phyloP scores from a whole-genome alignment of 2,797 vertebrate species.

The Anabacerthia variegaticeps region DNA sequence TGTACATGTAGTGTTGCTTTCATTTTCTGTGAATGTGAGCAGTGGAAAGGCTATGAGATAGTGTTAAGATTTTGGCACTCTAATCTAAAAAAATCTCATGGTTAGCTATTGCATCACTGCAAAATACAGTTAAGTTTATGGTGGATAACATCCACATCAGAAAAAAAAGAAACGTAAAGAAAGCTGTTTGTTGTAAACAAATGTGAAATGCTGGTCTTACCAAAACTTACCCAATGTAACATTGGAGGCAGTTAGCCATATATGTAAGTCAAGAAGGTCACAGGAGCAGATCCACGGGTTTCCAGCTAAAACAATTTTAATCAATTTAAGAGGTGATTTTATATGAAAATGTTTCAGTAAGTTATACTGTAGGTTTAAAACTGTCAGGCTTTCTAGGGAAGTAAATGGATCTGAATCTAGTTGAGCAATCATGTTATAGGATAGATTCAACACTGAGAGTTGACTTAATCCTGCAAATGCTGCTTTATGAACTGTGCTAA shows the following conservation, averaged over 20 bases:
- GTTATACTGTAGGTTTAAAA: conserved; percentile 76
- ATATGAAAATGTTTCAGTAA: conserved; percentile 59
- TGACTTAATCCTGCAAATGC: conserved; percentile 77
- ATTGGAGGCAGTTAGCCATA: conserved; percentile 66
- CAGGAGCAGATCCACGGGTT: conserved; percentile 90
- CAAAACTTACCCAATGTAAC: conserved; percentile 76
- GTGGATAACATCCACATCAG: neutral
- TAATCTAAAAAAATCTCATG: neutral
- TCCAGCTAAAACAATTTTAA: conserved; percentile 72
- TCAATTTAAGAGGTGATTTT: conserved; percentile 53
- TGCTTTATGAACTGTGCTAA: conserved; percentile 74
- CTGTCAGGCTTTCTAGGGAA: conserved; percentile 61
- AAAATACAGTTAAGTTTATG: neutral
- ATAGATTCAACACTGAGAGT: conserved; percentile 80
- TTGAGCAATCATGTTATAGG: conserved; percentile 78
- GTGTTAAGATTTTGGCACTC: neutral
- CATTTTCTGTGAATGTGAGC: conserved; percentile 70
- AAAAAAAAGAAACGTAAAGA: neutral
- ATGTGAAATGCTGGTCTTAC: neutral
- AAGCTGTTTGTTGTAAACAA: neutral
- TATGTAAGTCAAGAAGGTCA: conserved; percentile 70
- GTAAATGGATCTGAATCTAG: conserved; percentile 69
- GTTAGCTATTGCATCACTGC: neutral
- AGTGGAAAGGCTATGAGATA: conserved; percentile 3
- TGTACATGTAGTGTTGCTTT: conserved; percentile 61